Evolutionary conservation across 1,140 invertebrate genomes (phyloP).

Genomic region (Sinonovacula constricta): DNA sequence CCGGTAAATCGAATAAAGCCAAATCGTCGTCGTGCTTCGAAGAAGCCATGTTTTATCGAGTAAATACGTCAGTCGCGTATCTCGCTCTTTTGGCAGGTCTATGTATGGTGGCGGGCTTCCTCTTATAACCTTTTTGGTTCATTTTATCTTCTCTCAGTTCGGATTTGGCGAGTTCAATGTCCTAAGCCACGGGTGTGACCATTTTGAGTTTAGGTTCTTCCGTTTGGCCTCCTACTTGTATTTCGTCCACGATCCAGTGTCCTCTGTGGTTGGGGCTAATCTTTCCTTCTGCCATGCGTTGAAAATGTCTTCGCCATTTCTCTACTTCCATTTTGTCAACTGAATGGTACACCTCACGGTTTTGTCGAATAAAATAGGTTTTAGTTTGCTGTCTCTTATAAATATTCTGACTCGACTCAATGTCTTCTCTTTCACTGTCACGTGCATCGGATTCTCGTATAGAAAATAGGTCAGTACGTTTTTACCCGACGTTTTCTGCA

Average conservation of each 20-base stretch:
- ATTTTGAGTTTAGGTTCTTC: slow-evolving; percentile 1
- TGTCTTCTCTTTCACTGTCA: neutral
- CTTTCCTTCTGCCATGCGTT: slow-evolving; percentile 5
- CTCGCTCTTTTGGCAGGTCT: neutral
- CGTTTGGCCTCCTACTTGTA: neutral
- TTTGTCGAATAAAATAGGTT: neutral
- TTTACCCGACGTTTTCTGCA: slow-evolving; percentile 6
- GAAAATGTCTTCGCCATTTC: slow-evolving; percentile 16
- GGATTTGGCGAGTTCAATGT: slow-evolving; percentile 20
- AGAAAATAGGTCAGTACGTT: neutral
- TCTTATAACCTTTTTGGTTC: slow-evolving; percentile 5
- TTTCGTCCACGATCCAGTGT: neutral
- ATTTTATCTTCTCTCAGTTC: slow-evolving; percentile 12
- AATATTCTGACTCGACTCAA: slow-evolving; percentile 10
- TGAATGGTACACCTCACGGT: slow-evolving; percentile 11
- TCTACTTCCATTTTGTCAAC: slow-evolving; percentile 18
- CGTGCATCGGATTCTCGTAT: slow-evolving; percentile 4
- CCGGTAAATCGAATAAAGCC: slow-evolving; percentile 2
- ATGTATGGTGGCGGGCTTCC: too few species aligned
- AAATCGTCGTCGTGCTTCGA: slow-evolving; percentile 6
- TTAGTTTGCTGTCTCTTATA: slow-evolving; percentile 8
- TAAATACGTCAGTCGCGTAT: neutral
- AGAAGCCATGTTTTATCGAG: neutral
- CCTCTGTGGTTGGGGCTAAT: slow-evolving; percentile 9
- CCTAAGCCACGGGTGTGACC: neutral